A percentile compares a stretch with the other conserved stretches of the same genome.
These are phyloP conservation scores for Eumerus sabulonum DNA, from an alignment of 2,888 invertebrate genomes.

Conservation along the genomic window DNA sequence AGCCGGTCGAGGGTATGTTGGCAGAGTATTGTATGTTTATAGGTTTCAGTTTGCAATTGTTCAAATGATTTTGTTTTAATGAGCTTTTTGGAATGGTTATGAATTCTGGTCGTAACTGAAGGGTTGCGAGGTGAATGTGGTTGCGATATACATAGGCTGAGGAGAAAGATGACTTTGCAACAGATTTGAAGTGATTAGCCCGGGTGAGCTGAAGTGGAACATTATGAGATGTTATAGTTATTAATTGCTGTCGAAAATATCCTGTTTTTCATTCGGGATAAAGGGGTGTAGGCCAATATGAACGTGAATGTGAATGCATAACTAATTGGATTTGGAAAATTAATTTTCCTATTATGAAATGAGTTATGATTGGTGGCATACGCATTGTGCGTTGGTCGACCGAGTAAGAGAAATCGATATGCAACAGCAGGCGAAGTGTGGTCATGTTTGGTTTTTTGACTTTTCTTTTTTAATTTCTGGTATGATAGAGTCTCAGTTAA, in stretches of 20 bases:
- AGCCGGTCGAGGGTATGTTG: slow-evolving; percentile 40
- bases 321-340: slow-evolving; percentile 69
- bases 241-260: slow-evolving; percentile 66
- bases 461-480: too few species aligned
- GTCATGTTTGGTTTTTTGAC: too few species aligned
- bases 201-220: slow-evolving; percentile 66
- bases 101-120: not conserved
- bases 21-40: slow-evolving; percentile 16
- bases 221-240: slow-evolving; percentile 67
- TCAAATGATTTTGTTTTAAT: slow-evolving; percentile 64
- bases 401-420: not conserved
- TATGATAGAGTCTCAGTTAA: too few species aligned
- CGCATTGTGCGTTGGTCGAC: not conserved
- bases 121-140: slow-evolving; percentile 12
- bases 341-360: slow-evolving; percentile 68
- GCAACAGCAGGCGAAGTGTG: not conserved
- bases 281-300: slow-evolving; percentile 13
- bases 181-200: slow-evolving; percentile 68
- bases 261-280: slow-evolving; percentile 11
- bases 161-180: slow-evolving; percentile 66
- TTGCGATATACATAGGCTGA: slow-evolving; percentile 34
- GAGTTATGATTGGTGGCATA: slow-evolving; percentile 57
- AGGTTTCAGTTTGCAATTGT: slow-evolving; percentile 31
- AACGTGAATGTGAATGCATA: slow-evolving; percentile 54
- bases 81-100: slow-evolving; percentile 43